phyloP scores from a whole-genome alignment of 2,113 vertebrate species.

The Cyprinodon brontotheroides region DNA sequence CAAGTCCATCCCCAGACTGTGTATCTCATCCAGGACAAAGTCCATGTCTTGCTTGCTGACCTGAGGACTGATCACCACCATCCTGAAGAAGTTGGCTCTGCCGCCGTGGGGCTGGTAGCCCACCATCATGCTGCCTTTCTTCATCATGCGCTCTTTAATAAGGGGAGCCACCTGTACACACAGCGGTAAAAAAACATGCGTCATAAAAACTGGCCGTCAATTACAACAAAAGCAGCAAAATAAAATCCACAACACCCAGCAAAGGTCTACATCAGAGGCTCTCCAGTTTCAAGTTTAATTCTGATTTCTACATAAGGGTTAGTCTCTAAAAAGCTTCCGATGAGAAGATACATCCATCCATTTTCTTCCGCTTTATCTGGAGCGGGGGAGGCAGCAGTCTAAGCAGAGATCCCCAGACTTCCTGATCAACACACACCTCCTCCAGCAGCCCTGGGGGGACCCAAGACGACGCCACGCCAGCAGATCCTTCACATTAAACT shows the following conservation, averaged over 20 bases:
- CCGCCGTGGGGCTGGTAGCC: conserved; percentile 86
- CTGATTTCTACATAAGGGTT: neutral
- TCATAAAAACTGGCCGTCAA: neutral
- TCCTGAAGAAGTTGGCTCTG: conserved; percentile 90
- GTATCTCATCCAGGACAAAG: conserved; percentile 86
- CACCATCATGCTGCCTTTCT: conserved; percentile 86
- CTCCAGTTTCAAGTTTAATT: neutral
- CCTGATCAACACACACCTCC: no score
- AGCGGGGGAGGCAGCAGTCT: no score
- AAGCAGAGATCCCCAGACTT: no score
- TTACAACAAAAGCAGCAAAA: neutral
- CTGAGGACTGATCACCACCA: conserved; percentile 86
- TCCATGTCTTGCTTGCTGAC: conserved; percentile 84
- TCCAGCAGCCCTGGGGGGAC: no score
- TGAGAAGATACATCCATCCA: no score
- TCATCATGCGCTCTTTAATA: conserved; percentile 89
- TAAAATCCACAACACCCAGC: neutral
- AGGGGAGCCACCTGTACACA: conserved; percentile 82
- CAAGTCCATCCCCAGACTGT: conserved; percentile 83
- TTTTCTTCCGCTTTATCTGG: no score
- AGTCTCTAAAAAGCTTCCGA: neutral
- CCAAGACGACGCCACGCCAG: no score
- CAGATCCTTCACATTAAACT: no score
- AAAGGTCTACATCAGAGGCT: neutral
- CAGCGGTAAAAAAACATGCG: neutral